Evolutionary conservation across 2,888 invertebrate species (phyloP).

Genomic region (Diachrysia chrysitis): DNA sequence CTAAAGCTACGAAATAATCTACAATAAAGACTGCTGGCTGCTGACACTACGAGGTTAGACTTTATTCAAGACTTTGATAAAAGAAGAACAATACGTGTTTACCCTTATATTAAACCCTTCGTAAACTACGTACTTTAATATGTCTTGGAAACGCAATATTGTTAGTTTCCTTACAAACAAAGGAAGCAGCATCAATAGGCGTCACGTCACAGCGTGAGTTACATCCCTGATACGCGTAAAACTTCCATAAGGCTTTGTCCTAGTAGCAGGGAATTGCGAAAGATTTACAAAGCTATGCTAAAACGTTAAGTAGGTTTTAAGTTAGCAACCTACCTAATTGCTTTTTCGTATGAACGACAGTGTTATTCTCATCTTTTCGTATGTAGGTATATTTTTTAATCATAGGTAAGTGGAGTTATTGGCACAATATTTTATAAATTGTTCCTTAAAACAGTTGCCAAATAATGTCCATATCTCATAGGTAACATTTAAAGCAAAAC

Average conservation of each 20-base stretch:
- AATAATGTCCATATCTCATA: too few species aligned
- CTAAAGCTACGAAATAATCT: neutral
- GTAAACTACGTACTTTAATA: neutral
- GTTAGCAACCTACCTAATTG: too few species aligned
- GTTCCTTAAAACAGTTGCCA: too few species aligned
- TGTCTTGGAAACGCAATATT: neutral
- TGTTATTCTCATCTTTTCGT: too few species aligned
- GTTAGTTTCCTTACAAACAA: neutral
- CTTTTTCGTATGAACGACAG: too few species aligned
- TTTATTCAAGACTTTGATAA: neutral
- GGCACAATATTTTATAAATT: too few species aligned
- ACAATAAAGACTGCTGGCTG: neutral
- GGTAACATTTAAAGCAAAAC: too few species aligned
- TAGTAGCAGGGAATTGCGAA: neutral
- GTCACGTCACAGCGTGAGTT: constrained; percentile 20
- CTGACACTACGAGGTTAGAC: neutral
- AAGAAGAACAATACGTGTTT: neutral
- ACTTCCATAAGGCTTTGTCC: constrained; percentile 7
- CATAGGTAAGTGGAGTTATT: too few species aligned
- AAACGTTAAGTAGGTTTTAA: too few species aligned
- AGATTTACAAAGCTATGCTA: neutral
- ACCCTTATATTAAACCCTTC: constrained; percentile 2
- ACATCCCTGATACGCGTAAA: constrained; percentile 18
- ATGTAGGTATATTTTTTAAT: too few species aligned
- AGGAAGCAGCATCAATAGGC: constrained; percentile 14